phyloP scores from a whole-genome alignment of 2,888 invertebrate genomes.

The Tubulanus polymorphus region DNA sequence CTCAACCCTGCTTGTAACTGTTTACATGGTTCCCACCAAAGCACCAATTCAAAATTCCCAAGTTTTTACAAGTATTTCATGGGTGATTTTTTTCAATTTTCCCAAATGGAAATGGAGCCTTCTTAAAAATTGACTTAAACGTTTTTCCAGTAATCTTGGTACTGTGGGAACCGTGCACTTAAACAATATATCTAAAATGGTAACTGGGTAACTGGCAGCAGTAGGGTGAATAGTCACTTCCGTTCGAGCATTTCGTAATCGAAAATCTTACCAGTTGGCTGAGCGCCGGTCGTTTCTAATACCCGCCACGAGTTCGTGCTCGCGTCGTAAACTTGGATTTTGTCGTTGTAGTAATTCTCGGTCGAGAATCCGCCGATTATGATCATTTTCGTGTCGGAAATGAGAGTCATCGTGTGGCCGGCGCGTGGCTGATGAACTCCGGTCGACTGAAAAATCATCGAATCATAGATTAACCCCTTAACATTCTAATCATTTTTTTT shows the following conservation, averaged over 20 bases:
- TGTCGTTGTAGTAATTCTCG: constrained; percentile 71
- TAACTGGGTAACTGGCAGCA: too few relatives aligned
- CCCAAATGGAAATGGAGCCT: too few relatives aligned
- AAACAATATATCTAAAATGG: too few relatives aligned
- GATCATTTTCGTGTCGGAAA: constrained; percentile 66
- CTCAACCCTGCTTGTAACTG: too few relatives aligned
- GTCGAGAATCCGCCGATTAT: constrained; percentile 78
- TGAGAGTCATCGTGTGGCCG: constrained; percentile 82
- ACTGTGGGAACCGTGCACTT: too few relatives aligned
- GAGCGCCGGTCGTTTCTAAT: constrained; percentile 63
- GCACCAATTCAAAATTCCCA: too few relatives aligned
- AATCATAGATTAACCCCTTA: neutral
- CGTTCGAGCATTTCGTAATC: too few relatives aligned
- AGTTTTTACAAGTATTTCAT: too few relatives aligned
- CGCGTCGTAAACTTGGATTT: constrained; percentile 63
- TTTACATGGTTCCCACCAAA: too few relatives aligned
- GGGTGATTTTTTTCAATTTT: too few relatives aligned
- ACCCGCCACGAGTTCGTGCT: constrained; percentile 51
- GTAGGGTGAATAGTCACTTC: neutral
- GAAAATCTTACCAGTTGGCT: constrained; percentile 68
- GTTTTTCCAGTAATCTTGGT: too few relatives aligned
- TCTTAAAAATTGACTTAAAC: too few relatives aligned
- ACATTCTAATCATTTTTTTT: constrained; percentile 1
- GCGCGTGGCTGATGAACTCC: constrained; percentile 65
- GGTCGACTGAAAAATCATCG: constrained; percentile 21